Base-by-base conservation (phyloP, 2,113 vertebrate genomes). In the Scomber scombrus region DNA sequence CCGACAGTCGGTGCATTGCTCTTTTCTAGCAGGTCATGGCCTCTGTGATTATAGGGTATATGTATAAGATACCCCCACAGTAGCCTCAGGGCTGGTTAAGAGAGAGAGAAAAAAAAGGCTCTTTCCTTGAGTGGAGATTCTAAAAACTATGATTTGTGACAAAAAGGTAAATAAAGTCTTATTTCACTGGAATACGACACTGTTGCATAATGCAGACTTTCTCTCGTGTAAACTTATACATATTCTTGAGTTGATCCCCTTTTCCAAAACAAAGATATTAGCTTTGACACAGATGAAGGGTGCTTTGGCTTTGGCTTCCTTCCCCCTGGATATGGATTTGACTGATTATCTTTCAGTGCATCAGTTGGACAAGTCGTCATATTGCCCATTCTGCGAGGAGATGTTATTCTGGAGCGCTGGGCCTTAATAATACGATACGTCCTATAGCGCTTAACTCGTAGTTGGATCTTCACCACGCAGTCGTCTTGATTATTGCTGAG, bases 281-380 rank as follows among this genome's bases (percentile, higher is more conserved):
- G 73, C 79, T 86, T 84, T 89, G 84, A 90, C 74, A 80, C 80
- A 86, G 77, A 86, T 81, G 77, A 85, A 74, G 74, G 58, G 84
- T 72, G 75, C 83, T 89, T 85, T 84, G 88, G 86, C 81, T 87
- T 90, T 86, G 85, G 89, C 82, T 49, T 84, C 40, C 63, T 87
- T 85, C 71, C 85, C 62, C 31, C 57, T 90, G 82, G 87, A 88
- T 87, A 89, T 86, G 84, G 78, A 85, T 84, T 90, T 90, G 81
- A 85, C 83, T 90, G 90, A 91, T 90, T 92, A 89, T 88, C 87
- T 90, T 86, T 87, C 83, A 92, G 89, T 75, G 81, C 86, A 92
- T 92, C 86, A 87, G 82, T 89, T 85, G 77, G 88, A 76, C 85
- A 85, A 81, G 85, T 73, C 71, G 83, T 88, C 75, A 65, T 77